Conservation (phyloP, 2,113 vertebrate genomes). For the Cynocephalus volans region DNA sequence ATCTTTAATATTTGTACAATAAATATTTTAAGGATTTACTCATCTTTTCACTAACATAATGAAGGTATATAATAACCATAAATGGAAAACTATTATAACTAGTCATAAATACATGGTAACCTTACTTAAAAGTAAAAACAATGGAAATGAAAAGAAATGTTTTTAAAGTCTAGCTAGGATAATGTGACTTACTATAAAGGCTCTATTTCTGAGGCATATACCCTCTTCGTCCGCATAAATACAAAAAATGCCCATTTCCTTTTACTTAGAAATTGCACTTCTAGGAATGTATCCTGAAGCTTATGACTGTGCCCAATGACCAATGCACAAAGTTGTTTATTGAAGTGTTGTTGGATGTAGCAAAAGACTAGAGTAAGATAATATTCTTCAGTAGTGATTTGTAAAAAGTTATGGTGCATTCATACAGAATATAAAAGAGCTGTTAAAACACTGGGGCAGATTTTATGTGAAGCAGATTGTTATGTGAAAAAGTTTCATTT, state of each 20-base stretch:
- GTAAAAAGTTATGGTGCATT: background rate
- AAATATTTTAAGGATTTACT: background rate
- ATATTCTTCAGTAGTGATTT: background rate
- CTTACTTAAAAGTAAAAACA: constrained; percentile 44
- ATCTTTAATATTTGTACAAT: background rate
- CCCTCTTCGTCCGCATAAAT: background rate
- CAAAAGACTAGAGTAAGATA: constrained; percentile 39
- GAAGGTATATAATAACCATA: background rate
- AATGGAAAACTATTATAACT: background rate
- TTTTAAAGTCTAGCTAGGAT: background rate
- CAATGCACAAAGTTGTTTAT: background rate
- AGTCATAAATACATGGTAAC: background rate
- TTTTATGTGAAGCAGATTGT: background rate
- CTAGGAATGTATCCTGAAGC: background rate
- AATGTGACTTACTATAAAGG: background rate
- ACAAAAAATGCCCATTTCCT: background rate
- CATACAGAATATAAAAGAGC: background rate
- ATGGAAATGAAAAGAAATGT: background rate
- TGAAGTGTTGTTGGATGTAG: background rate
- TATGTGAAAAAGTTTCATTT: background rate
- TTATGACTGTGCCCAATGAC: background rate
- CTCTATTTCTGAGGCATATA: background rate
- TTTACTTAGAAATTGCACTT: constrained; percentile 18
- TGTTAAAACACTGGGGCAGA: constrained; percentile 7
- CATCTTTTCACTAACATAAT: background rate